Evolutionary conservation across 2,888 invertebrate genomes (phyloP).

Genomic region (Brenthis ino): DNA sequence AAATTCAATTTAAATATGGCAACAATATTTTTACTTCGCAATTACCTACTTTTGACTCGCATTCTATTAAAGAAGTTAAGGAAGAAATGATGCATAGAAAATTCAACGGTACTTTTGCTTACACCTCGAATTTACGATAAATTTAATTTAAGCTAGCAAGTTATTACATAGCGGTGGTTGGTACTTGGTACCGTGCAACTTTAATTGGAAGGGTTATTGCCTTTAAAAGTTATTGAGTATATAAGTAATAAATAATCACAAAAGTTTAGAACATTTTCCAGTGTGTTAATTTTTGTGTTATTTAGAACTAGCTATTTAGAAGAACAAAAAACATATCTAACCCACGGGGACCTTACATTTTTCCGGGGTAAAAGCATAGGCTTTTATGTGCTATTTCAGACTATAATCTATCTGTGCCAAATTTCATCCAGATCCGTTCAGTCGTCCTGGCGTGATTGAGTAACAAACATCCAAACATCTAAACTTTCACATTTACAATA

Average conservation of each 20-base stretch:
- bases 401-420: too few species aligned
- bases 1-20: background rate
- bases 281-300: too few species aligned
- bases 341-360: too few species aligned
- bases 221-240: slow-evolving; percentile 3
- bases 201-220: slow-evolving; percentile 36
- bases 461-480: too few species aligned
- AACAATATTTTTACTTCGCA: background rate
- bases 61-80: slow-evolving; percentile 9
- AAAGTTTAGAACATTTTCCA: background rate
- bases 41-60: slow-evolving; percentile 11
- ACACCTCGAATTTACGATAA: slow-evolving; percentile 29
- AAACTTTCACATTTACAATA: too few species aligned
- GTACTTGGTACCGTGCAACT: slow-evolving; percentile 29
- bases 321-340: too few species aligned
- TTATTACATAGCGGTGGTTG: slow-evolving; percentile 34
- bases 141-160: slow-evolving; percentile 29
- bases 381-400: too few species aligned
- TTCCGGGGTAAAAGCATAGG: too few species aligned
- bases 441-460: too few species aligned
- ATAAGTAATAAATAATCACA: background rate
- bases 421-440: too few species aligned
- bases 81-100: slow-evolving; percentile 24
- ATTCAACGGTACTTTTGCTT: slow-evolving; percentile 22
- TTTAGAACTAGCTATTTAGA: too few species aligned